Evolutionary conservation across 2,888 invertebrate species (phyloP).

Genomic region (Chymomyza procnemis): DNA sequence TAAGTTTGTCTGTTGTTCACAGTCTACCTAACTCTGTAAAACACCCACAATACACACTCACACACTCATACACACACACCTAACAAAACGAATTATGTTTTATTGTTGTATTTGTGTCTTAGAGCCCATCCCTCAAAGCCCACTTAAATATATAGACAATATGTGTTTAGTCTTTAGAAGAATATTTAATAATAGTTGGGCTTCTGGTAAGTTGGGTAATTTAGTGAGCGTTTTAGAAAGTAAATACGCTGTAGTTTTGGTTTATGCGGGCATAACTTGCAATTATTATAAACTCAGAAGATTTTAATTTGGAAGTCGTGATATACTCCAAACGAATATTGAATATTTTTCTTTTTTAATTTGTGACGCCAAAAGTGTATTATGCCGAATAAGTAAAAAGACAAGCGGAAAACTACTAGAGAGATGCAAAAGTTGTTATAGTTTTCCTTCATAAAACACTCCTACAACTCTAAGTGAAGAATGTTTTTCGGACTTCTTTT

Average conservation of each 20-base stretch:
- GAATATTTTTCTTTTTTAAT: too few species aligned
- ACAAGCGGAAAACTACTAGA: too few species aligned
- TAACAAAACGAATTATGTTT: constrained; percentile 8
- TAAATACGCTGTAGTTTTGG: background rate
- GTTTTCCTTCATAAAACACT: too few species aligned
- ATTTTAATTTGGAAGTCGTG: background rate
- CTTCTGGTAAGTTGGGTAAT: background rate
- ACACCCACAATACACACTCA: constrained; percentile 14
- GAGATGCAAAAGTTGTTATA: too few species aligned
- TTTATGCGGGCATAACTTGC: background rate
- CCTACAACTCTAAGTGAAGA: too few species aligned
- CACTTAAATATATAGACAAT: background rate
- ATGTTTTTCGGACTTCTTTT: too few species aligned
- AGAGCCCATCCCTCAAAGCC: background rate
- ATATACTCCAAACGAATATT: too few species aligned
- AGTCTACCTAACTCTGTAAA: constrained; percentile 8
- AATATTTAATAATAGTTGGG: background rate
- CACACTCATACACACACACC: constrained; percentile 6
- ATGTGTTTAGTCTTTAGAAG: background rate
- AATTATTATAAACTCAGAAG: background rate
- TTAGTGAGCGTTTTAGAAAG: background rate
- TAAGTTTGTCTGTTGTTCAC: constrained; percentile 63
- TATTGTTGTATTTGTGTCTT: constrained; percentile 6
- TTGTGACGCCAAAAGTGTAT: too few species aligned
- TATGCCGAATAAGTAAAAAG: too few species aligned